These are phyloP conservation scores for Macaca nemestrina DNA, from an alignment of 2,113 vertebrate species.

Conservation along the genomic window DNA sequence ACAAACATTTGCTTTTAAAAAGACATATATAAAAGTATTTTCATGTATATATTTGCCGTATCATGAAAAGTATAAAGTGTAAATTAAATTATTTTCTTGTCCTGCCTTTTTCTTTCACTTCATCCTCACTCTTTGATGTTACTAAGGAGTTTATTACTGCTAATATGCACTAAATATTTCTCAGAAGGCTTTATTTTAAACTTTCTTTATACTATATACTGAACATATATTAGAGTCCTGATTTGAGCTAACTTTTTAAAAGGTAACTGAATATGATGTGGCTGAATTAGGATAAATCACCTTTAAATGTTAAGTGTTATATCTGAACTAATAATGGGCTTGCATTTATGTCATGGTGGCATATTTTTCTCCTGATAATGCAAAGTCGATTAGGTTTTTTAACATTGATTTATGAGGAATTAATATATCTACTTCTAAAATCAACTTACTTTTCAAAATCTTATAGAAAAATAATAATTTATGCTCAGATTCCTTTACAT, in stretches of 20 bases:
- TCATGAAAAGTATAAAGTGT: background rate
- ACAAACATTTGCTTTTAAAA: background rate
- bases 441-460: background rate
- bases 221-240: background rate
- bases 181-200: background rate
- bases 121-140: background rate
- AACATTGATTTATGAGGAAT: background rate
- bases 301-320: slow-evolving; percentile 62
- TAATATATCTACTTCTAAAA: background rate
- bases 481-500: background rate
- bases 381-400: slow-evolving; percentile 3
- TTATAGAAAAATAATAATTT: background rate
- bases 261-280: slow-evolving; percentile 6
- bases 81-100: background rate
- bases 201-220: background rate
- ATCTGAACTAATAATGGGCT: slow-evolving; percentile 58
- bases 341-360: slow-evolving; percentile 37
- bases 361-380: slow-evolving; percentile 16
- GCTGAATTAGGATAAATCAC: slow-evolving; percentile 56
- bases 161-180: background rate
- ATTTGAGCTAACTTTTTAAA: slow-evolving; percentile 32
- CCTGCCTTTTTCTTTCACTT: background rate
- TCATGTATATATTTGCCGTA: background rate
- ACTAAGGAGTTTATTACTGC: background rate
- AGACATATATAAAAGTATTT: background rate